Evolutionary conservation across 30 jellyfish, hydroid and myxozoan genomes (phyloP), one percentile per base, ranked within the genome.

Genomic region (Phacellophora camtschatica): DNA sequence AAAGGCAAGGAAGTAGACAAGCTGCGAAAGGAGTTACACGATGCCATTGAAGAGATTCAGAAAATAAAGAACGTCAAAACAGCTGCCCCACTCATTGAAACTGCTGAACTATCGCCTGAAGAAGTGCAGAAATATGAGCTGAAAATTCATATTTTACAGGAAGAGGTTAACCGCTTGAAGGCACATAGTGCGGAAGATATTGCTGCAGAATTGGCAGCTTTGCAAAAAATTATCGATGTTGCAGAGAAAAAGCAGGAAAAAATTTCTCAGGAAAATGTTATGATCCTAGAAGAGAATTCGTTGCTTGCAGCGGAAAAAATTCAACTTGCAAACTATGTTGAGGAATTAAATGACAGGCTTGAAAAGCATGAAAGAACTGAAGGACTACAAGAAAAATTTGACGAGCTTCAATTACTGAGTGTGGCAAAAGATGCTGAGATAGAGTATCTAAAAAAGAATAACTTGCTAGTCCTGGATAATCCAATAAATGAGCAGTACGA

Each of bases 121-220:
- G 49, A 31, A 6, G 45, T 64, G 19, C 39, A 70, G 31, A 53
- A 39, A 6, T 41, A 18, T 20, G 22, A 39, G 31, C 1, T 71
- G 18, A 64, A 59, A 27, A 57, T 74, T 33, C 22, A 30, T 33
- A 43, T 16, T 27, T 32, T 87, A 49, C 66, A 63, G 24, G 80
- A 25, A 54, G 88, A 70, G 58, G 65, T 81, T 42, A 10, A 65
- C 1, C 49, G 56, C n/a, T 39, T 78, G 57, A 69, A 81, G 39
- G 37, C 43, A 27, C 9, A 78, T 2, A 81, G n/a, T 35, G 92
- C 67, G 68, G 96, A 80, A 43, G 54, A 65, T 33, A 90, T 90
- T 35, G 84, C 87, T 8, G 95, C 77, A 37, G 98, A 90, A 46
- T 75, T 90, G 16, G 78, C 87, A 9, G 82, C 94, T 16, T 72